Evolutionary conservation across 1,140 invertebrate species (phyloP), one percentile per base, ranked within the genome.

Genomic region (Drosophila mauritiana): DNA sequence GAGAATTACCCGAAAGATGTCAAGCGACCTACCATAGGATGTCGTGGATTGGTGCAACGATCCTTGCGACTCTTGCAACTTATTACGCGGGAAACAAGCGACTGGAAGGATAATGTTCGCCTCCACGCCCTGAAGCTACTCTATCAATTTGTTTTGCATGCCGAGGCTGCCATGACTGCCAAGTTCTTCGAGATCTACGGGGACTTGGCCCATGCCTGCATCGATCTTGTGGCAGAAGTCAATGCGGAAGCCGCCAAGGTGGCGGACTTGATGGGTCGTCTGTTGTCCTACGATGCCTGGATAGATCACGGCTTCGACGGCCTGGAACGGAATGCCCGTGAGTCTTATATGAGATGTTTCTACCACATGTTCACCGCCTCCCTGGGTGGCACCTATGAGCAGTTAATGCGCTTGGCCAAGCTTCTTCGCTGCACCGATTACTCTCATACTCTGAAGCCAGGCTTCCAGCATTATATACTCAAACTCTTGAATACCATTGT

Each of bases 1-100:
- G 84, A 92, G 22, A 94, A 96, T 90, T 97, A 97, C 93, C 96
- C 96, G 3, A 57, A 90, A 17, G 90, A 93, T 61, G 92, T 96
- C 94, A 92, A 90, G 53, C 93, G 96, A 40, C 96, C 96, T 11
- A 96, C 95, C 76, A 92, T 97, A 13, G 97, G 97, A 12, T 97
- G 97, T 89, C 93, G 96, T 4, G 93, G 93, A 3, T 92, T 97
- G 69, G 94, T 96, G 4, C 94, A 96, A 75, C 94, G 95, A 74
- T 94, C 96, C 78, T 90, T 96, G 27, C 93, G 94, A 88, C 93
- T 97, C 20, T 77, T 96, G 4, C 93, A 93, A 45, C 95, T 94
- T 7, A 93, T 97, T 48, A 88, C 93, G n/a, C 92, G 92, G 4
- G 97, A 97, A 85, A 92, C 97, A 0, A 82, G 90, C 4, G 95